Base-by-base conservation (phyloP, 2,888 invertebrate species). In the Pristionchus mayeri region DNA sequence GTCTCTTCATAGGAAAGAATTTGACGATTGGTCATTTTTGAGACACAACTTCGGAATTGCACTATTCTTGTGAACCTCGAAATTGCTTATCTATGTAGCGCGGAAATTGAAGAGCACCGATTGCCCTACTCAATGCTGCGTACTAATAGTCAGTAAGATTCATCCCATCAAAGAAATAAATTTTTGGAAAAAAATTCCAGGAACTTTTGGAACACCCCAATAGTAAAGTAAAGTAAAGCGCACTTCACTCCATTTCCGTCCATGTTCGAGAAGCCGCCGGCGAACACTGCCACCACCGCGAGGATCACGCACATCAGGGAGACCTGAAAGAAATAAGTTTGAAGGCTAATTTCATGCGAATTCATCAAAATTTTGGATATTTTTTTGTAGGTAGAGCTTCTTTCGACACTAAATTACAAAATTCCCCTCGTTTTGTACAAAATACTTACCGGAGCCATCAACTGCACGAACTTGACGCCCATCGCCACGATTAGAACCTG, bases 381-480 rank as follows among this genome's bases (percentile, higher is more conserved):
- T 24, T 21, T 57, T 24, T n/a, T 57, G 7, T 57, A 57, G 21
- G 4, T 24, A 7, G 6, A 57, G 6, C 57, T 16, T 57, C 9
- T 57, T 57, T 18, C n/a, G 7, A 16, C 9, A 67, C 18, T 16
- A 67, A 90, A 98, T 98, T 84, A 97, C 94, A 91, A n/a, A 98
- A 95, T 90, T 98, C 98, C 94, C 98, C 98, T 87, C 27, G 34
- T 13, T 57, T 48, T 11, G 4, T 27, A 34, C 4, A 63, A 27
- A 40, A 21, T 34, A 63, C 85, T 81, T 86, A 99, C 95, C 7
- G 98, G 96, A 44, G 99, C 98, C 93, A 99, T 97, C 94, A 98
- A 98, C 95, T 98, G 98, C 92, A 99, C 99, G 93, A 99, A 98
- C 93, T 97, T 97, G 81, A 99, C 98, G 83, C 99, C 99, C 88